Percentiles rank a stretch among this genome's conserved stretches.
Evolutionary conservation across 2,113 vertebrate genomes (phyloP).

Genomic region (Felis catus): F.catus_Fca126_mat1.0 CM031420.1:95362501-95363000

Average conservation of each 20-base stretch:
- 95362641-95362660: background rate
- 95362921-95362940: background rate
- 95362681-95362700: background rate
- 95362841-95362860: background rate
- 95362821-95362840: background rate
- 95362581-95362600: background rate
- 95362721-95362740: background rate
- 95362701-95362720: constrained; percentile 13
- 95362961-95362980: background rate
- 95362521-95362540: background rate
- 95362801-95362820: background rate
- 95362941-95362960: background rate
- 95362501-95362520: background rate
- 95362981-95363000: background rate
- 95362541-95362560: background rate
- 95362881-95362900: background rate
- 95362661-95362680: background rate
- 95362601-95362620: background rate
- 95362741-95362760: background rate
- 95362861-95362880: background rate
- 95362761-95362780: background rate
- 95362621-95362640: background rate
- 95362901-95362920: constrained; percentile 35
- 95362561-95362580: background rate
- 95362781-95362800: background rate